Evolutionary conservation across 1,140 invertebrate genomes (phyloP), one percentile per base, ranked within the genome.

Genomic region (Brachionus sp.): DNA sequence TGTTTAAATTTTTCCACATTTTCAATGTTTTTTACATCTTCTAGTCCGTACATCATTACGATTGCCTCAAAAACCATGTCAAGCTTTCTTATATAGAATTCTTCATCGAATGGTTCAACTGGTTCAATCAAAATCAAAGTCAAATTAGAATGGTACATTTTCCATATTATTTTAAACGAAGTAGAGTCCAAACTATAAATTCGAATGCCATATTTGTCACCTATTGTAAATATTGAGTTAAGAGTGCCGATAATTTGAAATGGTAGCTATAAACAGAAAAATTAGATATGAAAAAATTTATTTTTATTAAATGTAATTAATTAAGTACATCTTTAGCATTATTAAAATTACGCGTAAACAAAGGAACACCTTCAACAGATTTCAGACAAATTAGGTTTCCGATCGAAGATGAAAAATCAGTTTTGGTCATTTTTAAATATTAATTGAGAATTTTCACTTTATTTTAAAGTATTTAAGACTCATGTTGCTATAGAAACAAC

Each of bases 171-270:
- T 35, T 91, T 91, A 84, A 92, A 91, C 86, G 93, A 92, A 68
- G 92, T 90, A 57, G 92, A 92, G 66, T 91, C 87, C 0, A 93
- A 93, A 25, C 91, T 91, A 42, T 92, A 86, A 5, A 95, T 86
- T 85, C 91, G 89, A 46, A 93, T 90, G 46, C 91, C 91, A 78
- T 93, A 92, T 3, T 92, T 92, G 86, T 92, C 93, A 0, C 93
- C 91, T 89, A 93, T 94, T 91, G 94, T 93, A 84, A 94, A 93
- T n/a, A 94, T 92, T 5, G 93, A 93, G 90, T 94, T 94, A 23
- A 94, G 86, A 2, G 93, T 93, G n/a, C 93, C 93, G 83, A 93
- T 91, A 70, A 92, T 91, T 25, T 93, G 93, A 88, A 94, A 94
- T 5, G 93, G 92, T 83, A 94, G 89, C 93, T 94, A 86, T 25